These are phyloP conservation scores for Myoxocephalus aenaeus DNA, from an alignment of 2,797 vertebrate genomes.

Conservation along the genomic window DNA sequence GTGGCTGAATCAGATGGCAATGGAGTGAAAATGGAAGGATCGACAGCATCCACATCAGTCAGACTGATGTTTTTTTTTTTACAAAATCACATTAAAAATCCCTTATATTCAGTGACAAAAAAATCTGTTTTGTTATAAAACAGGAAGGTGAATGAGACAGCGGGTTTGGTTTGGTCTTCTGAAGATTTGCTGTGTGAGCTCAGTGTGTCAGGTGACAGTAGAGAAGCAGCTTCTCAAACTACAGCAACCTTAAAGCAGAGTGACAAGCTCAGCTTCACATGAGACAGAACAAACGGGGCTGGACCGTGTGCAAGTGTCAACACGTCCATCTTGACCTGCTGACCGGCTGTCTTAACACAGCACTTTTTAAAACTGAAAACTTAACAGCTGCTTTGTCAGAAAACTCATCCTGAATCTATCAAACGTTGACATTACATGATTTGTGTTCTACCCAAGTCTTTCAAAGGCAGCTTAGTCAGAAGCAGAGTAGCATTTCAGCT, in stretches of 20 bases:
- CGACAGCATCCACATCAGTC: not conserved
- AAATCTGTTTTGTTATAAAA: conserved; percentile 4
- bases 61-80: conserved; percentile 1
- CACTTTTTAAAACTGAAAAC: conserved; percentile 31
- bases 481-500: not conserved
- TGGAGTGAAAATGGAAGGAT: conserved; percentile 1
- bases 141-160: conserved; percentile 29
- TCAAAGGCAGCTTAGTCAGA: not conserved
- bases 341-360: conserved; percentile 16
- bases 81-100: not conserved
- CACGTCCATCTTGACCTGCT: conserved; percentile 56
- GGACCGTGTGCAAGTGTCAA: conserved; percentile 36
- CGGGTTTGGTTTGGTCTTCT: conserved; percentile 12
- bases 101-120: not conserved
- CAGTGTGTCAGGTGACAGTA: conserved; percentile 69
- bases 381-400: not conserved
- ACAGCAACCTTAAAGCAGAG: conserved; percentile 69
- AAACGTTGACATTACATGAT: not conserved
- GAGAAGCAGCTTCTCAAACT: conserved; percentile 58
- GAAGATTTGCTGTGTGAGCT: conserved; percentile 47
- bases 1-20: conserved; percentile 24
- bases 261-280: conserved; percentile 52
- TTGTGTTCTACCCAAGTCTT: not conserved
- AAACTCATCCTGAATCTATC: conserved; percentile 3
- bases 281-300: conserved; percentile 16